phyloP scores from a whole-genome alignment of 2,113 vertebrate genomes.

The Chaetura pelagica region DNA sequence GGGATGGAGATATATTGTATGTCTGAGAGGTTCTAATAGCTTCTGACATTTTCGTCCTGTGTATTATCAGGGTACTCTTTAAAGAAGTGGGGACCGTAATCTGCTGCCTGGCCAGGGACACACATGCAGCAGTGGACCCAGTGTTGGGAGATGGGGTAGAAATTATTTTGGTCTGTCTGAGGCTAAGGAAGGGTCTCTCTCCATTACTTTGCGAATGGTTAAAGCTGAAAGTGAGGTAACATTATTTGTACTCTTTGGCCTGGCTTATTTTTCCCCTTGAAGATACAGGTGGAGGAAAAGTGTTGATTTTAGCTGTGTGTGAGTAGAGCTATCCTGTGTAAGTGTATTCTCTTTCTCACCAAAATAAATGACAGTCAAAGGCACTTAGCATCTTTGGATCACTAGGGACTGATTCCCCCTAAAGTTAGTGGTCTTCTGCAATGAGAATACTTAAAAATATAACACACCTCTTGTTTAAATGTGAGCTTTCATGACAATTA shows the following conservation, averaged over 20 bases:
- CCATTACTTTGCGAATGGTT: neutral
- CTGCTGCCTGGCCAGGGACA: conserved; percentile 58
- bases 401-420: neutral
- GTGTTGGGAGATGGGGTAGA: neutral
- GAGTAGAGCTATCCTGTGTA: neutral
- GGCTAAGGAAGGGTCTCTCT: neutral
- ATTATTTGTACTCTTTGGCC: neutral
- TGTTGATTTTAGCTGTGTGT: neutral
- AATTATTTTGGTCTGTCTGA: conserved; percentile 10
- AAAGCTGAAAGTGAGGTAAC: conserved; percentile 15
- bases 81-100: conserved; percentile 64
- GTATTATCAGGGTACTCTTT: conserved; percentile 79
- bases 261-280: neutral
- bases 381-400: neutral
- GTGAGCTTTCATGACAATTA: neutral
- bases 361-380: neutral
- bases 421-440: neutral
- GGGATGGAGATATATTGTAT: conserved; percentile 84
- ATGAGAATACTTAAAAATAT: neutral
- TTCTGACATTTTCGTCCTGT: conserved; percentile 82
- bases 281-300: neutral
- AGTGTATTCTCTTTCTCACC: neutral
- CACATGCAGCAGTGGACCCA: neutral
- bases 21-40: conserved; percentile 83
- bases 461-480: neutral